Conservation (phyloP, 1,140 invertebrate genomes). For the Paralvinella palmiformis region DNA sequence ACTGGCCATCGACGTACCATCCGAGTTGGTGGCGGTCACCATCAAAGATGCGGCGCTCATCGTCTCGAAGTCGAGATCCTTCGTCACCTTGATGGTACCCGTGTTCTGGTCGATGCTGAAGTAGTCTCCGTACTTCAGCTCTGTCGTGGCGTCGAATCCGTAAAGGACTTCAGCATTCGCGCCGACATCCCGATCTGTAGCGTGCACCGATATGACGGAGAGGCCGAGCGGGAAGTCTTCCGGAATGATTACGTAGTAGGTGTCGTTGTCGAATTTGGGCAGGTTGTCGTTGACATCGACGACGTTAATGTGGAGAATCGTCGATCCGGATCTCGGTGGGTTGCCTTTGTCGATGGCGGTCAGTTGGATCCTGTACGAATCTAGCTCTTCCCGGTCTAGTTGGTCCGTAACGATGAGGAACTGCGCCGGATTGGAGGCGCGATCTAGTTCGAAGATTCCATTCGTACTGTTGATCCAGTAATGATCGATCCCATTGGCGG, state of each 20-base stretch:
- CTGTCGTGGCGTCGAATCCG: too few relatives aligned
- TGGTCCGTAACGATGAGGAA: conserved; percentile 6
- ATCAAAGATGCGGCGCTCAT: background rate
- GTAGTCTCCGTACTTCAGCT: too few relatives aligned
- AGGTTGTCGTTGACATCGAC: conserved; percentile 92
- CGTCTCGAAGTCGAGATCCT: too few relatives aligned
- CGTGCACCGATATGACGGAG: conserved; percentile 10
- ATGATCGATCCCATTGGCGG: conserved; percentile 7
- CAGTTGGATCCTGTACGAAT: conserved; percentile 66
- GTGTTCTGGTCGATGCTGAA: too few relatives aligned
- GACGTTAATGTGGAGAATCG: conserved; percentile 67
- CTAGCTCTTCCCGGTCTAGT: conserved; percentile 13
- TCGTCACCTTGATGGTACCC: too few relatives aligned
- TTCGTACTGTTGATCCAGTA: conserved; percentile 1
- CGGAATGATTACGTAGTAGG: conserved; percentile 82
- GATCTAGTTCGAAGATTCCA: background rate
- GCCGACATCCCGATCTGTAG: conserved; percentile 13
- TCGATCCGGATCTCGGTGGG: conserved; percentile 69
- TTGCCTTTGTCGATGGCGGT: conserved; percentile 70
- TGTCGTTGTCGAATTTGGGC: conserved; percentile 84
- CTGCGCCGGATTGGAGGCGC: background rate
- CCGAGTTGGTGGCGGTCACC: background rate
- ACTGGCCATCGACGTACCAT: conserved; percentile 8
- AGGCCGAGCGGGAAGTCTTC: conserved; percentile 63
- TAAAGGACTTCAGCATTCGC: conserved; percentile 13